A percentile compares a stretch with the other conserved stretches of the same genome.
Conservation (phyloP, 2,113 vertebrate species). For the Vireo altiloquus region DNA sequence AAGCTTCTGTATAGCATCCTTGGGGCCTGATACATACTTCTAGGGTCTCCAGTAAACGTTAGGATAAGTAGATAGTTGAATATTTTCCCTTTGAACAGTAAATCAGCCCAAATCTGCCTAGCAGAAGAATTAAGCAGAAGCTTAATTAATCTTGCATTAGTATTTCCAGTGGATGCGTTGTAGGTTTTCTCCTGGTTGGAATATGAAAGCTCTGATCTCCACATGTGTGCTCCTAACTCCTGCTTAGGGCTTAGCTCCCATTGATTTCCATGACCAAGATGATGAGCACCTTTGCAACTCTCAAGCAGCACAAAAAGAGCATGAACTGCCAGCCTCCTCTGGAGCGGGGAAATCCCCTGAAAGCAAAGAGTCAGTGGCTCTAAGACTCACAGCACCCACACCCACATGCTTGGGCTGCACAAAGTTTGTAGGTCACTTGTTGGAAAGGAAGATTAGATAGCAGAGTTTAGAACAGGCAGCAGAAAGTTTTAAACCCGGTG, state of each 20-base stretch:
- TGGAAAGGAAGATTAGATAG: not conserved
- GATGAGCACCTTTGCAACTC: not conserved
- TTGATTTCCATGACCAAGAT: not conserved
- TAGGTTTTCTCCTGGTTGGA: not conserved
- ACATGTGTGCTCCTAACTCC: not conserved
- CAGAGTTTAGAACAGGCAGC: not conserved
- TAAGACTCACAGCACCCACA: not conserved
- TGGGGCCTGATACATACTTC: not conserved
- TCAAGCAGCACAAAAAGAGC: not conserved
- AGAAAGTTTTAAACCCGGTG: not conserved
- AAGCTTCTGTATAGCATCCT: not conserved
- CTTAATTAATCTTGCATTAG: conserved; percentile 34
- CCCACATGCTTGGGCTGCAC: not conserved
- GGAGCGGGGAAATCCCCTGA: not conserved
- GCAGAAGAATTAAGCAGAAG: conserved; percentile 28
- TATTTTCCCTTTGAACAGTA: conserved; percentile 45
- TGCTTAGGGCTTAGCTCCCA: not conserved
- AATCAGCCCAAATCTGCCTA: conserved; percentile 44
- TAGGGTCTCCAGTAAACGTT: not conserved
- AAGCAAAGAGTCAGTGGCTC: not conserved
- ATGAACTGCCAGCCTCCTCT: not conserved
- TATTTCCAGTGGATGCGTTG: not conserved
- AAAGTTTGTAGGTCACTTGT: not conserved
- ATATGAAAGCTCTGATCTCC: not conserved
- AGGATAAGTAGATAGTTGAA: not conserved